A percentile compares a stretch with the other conserved stretches of the same genome.
These are phyloP conservation scores for Enteromius afrohamiltoni DNA, from an alignment of 2,797 vertebrate genomes.

Conservation along the genomic window DNA sequence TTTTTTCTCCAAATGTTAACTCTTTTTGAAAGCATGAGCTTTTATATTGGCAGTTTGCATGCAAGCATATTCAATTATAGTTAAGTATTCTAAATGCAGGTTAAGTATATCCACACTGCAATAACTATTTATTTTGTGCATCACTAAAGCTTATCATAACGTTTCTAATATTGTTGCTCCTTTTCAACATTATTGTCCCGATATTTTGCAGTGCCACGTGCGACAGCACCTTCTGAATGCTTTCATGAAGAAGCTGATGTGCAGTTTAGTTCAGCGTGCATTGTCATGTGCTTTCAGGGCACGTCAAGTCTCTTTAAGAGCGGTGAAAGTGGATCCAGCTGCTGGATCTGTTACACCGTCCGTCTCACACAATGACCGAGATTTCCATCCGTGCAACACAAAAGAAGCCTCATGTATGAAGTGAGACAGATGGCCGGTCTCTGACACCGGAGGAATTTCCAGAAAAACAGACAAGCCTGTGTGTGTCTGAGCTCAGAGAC, in stretches of 20 bases:
- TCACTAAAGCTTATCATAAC: not conserved
- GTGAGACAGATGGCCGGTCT: slow-evolving; percentile 67
- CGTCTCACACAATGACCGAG: slow-evolving; percentile 75
- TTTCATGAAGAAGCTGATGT: slow-evolving; percentile 56
- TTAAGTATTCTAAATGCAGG: not conserved
- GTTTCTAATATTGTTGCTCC: not conserved
- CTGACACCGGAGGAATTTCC: not conserved
- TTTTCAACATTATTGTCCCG: not conserved
- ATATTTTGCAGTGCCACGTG: slow-evolving; percentile 45
- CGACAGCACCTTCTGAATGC: slow-evolving; percentile 64
- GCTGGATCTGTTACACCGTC: slow-evolving; percentile 78
- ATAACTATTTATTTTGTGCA: not conserved
- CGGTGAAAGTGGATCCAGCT: slow-evolving; percentile 76
- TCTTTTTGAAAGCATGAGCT: not conserved
- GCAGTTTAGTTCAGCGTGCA: slow-evolving; percentile 73
- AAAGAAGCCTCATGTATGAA: slow-evolving; percentile 82
- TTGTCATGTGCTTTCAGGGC: slow-evolving; percentile 83
- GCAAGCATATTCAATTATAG: not conserved
- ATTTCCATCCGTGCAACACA: slow-evolving; percentile 75
- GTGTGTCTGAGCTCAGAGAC: not conserved
- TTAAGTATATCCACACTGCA: not conserved
- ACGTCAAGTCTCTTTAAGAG: slow-evolving; percentile 78
- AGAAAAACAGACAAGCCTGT: not conserved
- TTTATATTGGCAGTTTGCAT: not conserved
- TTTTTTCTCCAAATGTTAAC: not conserved